These are phyloP conservation scores for Syrista parreyssii DNA, from an alignment of 2,888 invertebrate species.

Conservation along the genomic window DNA sequence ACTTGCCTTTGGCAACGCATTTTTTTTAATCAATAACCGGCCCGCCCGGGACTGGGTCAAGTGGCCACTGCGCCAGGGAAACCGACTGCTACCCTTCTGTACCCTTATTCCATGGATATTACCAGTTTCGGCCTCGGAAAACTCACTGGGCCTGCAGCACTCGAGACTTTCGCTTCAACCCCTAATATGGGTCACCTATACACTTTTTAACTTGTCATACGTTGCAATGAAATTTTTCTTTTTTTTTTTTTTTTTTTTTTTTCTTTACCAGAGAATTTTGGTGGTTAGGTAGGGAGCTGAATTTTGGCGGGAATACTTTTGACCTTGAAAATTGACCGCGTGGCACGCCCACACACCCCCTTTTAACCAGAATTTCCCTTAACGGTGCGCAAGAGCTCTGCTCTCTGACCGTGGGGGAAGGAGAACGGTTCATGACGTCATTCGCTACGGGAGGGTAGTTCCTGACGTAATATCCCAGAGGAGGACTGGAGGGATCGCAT, in stretches of 20 bases:
- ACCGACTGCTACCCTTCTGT: slow-evolving; percentile 24
- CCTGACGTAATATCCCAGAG: background rate
- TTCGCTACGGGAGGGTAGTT: background rate
- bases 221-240: background rate
- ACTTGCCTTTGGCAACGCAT: slow-evolving; percentile 9
- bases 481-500: background rate
- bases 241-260: background rate
- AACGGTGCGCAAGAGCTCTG: background rate
- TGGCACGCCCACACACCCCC: background rate
- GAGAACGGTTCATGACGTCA: background rate
- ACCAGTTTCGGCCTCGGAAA: slow-evolving; percentile 11
- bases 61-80: slow-evolving; percentile 42
- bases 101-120: slow-evolving; percentile 12
- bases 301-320: background rate
- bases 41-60: slow-evolving; percentile 49
- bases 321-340: background rate
- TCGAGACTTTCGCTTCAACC: background rate
- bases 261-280: background rate
- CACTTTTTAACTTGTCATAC: background rate
- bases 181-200: background rate
- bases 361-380: background rate
- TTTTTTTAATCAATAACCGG: slow-evolving; percentile 52
- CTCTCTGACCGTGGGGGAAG: background rate
- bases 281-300: background rate
- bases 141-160: background rate